Percentiles rank a stretch among this genome's conserved stretches.
Evolutionary conservation across 1,140 invertebrate species (phyloP).

Genomic region (Drosophila tani): DNA sequence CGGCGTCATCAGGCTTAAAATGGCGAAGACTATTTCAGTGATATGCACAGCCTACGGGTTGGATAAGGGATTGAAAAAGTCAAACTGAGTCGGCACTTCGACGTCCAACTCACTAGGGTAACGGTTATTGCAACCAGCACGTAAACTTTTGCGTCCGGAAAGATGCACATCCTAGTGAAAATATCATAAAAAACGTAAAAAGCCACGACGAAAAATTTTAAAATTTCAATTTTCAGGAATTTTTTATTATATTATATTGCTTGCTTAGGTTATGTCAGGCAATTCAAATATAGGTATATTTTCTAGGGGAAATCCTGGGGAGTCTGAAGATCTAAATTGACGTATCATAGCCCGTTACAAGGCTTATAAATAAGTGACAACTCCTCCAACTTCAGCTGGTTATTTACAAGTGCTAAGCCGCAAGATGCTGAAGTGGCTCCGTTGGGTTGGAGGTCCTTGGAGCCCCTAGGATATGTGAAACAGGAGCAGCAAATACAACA

Average conservation of each 20-base stretch:
- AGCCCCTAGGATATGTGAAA: constrained; percentile 49
- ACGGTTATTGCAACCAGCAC: neutral
- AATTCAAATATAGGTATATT: neutral
- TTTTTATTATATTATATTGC: no score
- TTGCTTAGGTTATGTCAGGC: neutral
- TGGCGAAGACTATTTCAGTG: neutral
- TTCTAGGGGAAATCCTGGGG: no score
- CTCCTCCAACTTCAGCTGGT: constrained; percentile 41
- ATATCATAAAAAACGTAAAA: neutral
- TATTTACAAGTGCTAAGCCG: constrained; percentile 63
- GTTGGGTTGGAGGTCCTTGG: constrained; percentile 3
- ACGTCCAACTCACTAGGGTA: constrained; percentile 30
- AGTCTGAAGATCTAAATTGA: neutral
- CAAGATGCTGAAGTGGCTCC: constrained; percentile 58
- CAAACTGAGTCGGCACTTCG: neutral
- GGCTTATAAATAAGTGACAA: constrained; percentile 50
- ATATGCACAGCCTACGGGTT: neutral
- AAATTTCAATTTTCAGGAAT: neutral
- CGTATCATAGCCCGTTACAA: constrained; percentile 3
- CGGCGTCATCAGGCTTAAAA: no score
- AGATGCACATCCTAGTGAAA: constrained; percentile 33
- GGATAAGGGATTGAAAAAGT: neutral
- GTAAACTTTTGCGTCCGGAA: constrained; percentile 1
- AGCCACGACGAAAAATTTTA: neutral
- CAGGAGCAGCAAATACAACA: constrained; percentile 31